Percentiles rank a stretch among this genome's conserved stretches.
Conservation (phyloP, 2,113 vertebrate genomes). For the Nothoprocta pentlandii region DNA sequence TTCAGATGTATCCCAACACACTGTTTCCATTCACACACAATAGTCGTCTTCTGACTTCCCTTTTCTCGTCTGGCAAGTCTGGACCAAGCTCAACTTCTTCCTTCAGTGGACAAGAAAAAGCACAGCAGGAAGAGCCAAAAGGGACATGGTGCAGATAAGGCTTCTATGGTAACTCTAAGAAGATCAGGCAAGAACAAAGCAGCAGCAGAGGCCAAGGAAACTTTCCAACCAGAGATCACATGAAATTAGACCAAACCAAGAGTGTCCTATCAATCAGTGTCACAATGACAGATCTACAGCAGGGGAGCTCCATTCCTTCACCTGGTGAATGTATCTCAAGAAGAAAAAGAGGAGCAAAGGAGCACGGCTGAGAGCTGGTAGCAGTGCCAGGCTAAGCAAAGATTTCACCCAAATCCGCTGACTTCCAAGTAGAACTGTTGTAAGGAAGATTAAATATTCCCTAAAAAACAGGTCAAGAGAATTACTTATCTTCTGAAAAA, state of each 20-base stretch:
- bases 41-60: no score
- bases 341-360: background rate
- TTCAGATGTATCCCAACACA: background rate
- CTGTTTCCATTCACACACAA: background rate
- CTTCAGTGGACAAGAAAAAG: background rate
- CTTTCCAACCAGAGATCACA: background rate
- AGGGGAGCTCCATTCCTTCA: background rate
- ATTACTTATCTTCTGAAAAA: background rate
- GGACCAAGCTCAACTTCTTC: background rate
- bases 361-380: background rate
- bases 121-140: background rate
- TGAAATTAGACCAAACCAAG: background rate
- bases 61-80: no score
- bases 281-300: background rate
- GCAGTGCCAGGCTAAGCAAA: background rate
- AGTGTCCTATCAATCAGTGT: background rate
- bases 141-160: background rate
- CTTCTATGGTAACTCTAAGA: background rate
- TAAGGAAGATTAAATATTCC: background rate
- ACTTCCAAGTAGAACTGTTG: background rate
- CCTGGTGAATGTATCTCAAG: background rate
- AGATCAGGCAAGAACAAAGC: background rate
- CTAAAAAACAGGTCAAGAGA: background rate
- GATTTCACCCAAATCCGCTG: background rate
- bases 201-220: background rate